phyloP scores from a whole-genome alignment of 1,140 invertebrate genomes.

The Listronotus oregonensis region DNA sequence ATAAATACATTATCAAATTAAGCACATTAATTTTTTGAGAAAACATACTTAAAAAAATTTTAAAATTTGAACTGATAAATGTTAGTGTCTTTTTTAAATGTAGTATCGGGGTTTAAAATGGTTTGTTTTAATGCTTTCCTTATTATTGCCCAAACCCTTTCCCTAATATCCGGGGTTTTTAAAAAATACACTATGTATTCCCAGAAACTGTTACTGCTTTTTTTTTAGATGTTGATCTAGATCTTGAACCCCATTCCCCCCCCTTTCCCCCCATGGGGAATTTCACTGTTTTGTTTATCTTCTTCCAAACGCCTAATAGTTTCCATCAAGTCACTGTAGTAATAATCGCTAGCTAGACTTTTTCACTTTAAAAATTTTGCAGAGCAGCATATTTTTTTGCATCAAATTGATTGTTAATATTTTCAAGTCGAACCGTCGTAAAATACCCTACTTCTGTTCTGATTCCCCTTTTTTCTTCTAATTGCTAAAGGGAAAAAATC shows the following conservation, averaged over 20 bases:
- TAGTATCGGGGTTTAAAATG: slow-evolving; percentile 2
- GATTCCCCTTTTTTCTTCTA: slow-evolving; percentile 85
- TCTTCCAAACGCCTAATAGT: slow-evolving; percentile 91
- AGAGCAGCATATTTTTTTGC: slow-evolving; percentile 85
- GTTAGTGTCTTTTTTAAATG: not conserved
- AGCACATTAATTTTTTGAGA: too few species aligned
- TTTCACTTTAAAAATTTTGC: slow-evolving; percentile 92
- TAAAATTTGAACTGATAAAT: too few species aligned
- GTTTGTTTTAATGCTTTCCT: slow-evolving; percentile 64
- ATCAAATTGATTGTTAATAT: slow-evolving; percentile 84
- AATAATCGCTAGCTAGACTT: slow-evolving; percentile 80
- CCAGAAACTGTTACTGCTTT: slow-evolving; percentile 90
- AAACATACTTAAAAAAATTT: too few species aligned
- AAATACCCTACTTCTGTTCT: slow-evolving; percentile 86
- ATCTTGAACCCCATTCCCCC: slow-evolving; percentile 50
- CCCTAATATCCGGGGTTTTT: slow-evolving; percentile 89
- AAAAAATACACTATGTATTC: slow-evolving; percentile 97
- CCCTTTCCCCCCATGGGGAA: slow-evolving; percentile 71
- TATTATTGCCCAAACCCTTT: slow-evolving; percentile 93
- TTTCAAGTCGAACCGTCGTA: slow-evolving; percentile 78
- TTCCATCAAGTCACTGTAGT: slow-evolving; percentile 87
- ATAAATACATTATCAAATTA: too few species aligned
- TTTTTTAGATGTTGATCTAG: slow-evolving; percentile 58
- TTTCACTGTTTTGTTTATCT: slow-evolving; percentile 91
- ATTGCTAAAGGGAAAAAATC: slow-evolving; percentile 84